These are phyloP conservation scores for Drosophila micromelanica DNA, from an alignment of 1,140 invertebrate species.

Conservation along the genomic window DNA sequence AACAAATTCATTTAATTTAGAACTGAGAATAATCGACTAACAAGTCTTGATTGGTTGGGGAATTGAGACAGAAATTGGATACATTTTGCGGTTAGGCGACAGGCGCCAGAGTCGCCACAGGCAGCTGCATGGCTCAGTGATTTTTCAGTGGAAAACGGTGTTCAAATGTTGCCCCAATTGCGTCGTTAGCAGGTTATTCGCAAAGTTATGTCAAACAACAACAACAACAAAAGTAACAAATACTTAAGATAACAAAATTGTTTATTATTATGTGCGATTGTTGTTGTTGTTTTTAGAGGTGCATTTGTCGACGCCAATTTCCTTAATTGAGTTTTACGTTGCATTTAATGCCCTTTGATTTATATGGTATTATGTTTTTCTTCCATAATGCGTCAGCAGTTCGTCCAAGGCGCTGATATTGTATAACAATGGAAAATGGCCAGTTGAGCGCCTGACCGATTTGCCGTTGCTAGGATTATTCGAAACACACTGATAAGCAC, in stretches of 20 bases:
- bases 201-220: slow-evolving; percentile 2
- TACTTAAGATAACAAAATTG: slow-evolving; percentile 38
- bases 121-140: slow-evolving; percentile 53
- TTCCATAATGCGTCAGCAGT: slow-evolving; percentile 34
- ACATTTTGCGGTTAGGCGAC: slow-evolving; percentile 49
- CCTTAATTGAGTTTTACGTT: slow-evolving; percentile 38
- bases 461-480: slow-evolving; percentile 28
- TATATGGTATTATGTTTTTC: slow-evolving; percentile 33
- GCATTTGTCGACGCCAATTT: slow-evolving; percentile 37
- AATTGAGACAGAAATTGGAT: slow-evolving; percentile 61
- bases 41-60: slow-evolving; percentile 35
- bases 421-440: slow-evolving; percentile 30
- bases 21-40: slow-evolving; percentile 29
- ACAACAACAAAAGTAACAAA: slow-evolving; percentile 6
- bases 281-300: slow-evolving; percentile 27
- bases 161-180: slow-evolving; percentile 46
- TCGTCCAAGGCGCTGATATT: slow-evolving; percentile 24
- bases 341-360: slow-evolving; percentile 47
- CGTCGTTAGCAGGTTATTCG: slow-evolving; percentile 41
- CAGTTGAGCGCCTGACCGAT: slow-evolving; percentile 27
- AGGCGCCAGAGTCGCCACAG: slow-evolving; percentile 60
- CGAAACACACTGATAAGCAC: slow-evolving; percentile 46
- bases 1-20: slow-evolving; percentile 33
- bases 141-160: slow-evolving; percentile 50
- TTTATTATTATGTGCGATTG: slow-evolving; percentile 12